phyloP scores from a whole-genome alignment of 2,113 vertebrate genomes.

The Callospermophilus lateralis region DNA sequence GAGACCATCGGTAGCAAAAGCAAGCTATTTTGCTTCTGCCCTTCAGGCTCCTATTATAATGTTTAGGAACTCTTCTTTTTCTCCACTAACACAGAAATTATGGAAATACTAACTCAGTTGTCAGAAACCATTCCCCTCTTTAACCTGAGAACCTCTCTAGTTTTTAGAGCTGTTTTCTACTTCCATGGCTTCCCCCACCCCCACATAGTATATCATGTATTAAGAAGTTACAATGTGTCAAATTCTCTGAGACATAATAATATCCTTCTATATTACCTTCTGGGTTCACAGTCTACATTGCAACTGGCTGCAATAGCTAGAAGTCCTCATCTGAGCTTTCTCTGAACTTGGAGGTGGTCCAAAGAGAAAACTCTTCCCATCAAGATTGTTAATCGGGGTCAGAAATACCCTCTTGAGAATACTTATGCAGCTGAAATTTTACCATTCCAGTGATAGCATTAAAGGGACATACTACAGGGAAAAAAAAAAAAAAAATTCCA shows the following conservation, averaged over 20 bases:
- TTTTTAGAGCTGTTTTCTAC: constrained; percentile 12
- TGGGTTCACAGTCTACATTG: neutral
- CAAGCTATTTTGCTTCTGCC: neutral
- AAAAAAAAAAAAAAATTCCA: constrained; percentile 74
- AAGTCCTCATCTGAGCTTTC: constrained; percentile 58
- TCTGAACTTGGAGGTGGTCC: constrained; percentile 8
- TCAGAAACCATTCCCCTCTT: constrained; percentile 26
- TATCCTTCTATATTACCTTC: neutral
- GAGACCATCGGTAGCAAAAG: neutral
- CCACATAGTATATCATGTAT: neutral
- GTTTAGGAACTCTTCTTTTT: neutral
- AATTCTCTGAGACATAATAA: neutral
- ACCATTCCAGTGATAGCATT: constrained; percentile 67
- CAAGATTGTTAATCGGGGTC: constrained; percentile 1
- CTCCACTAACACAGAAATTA: neutral
- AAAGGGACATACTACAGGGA: constrained; percentile 64
- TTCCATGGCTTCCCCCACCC: neutral
- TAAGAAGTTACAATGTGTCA: neutral
- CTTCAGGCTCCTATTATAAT: neutral
- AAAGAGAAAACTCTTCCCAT: constrained; percentile 38
- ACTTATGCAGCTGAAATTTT: constrained; percentile 78
- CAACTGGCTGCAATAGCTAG: neutral
- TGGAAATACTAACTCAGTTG: neutral
- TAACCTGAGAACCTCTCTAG: constrained; percentile 9
- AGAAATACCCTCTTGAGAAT: constrained; percentile 55